Evolutionary conservation across 2,113 vertebrate species (phyloP), one percentile per base, ranked within the genome.

Genomic region (Desmodus rotundus): DNA sequence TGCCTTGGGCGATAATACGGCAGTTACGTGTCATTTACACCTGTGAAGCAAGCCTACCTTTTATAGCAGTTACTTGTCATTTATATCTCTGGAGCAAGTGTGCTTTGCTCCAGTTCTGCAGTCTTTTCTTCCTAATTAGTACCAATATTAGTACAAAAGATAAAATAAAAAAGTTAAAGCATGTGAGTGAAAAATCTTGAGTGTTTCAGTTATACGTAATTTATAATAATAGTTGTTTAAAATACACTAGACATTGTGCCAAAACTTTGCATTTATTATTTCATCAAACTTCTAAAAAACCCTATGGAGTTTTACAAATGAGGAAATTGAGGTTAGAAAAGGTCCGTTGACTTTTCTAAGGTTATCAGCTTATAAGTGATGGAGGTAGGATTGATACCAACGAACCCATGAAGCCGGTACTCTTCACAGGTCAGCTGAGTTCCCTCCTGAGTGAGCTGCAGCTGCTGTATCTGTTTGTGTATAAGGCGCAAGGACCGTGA

Each of bases 121-220:
- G 72, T 77, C 31, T 47, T 94, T 65, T 89, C 63, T 81, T 88
- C n/a, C 87, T 96, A 89, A 47, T 65, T 92, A 95, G 26, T 93
- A 45, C 20, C 28, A 80, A 11, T 54, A 24, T 67, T 93, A 47
- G 50, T 65, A 50, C 28, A 84, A 47, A 83, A 77, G 78, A 41
- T 58, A 24, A 89, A 95, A 88, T 45, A 14, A 45, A 70, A 85
- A 93, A 43, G 26, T 61, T 82, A 26, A 82, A 85, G 33, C n/a
- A 13, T 96, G n/a, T 80, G 11, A 74, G 31, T 78, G 43, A 93
- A 88, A 94, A 89, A 33, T 73, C 41, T 91, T 93, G 31, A 88
- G 54, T 68, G 38, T 28, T 95, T 92, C 86, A 92, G 41, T 87
- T 81, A 56, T 15, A 45, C 19, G 28, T 77, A 81, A 73, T 80